These are phyloP conservation scores for Trachelus troglodyta DNA, from an alignment of 2,888 invertebrate species.

Conservation along the genomic window DNA sequence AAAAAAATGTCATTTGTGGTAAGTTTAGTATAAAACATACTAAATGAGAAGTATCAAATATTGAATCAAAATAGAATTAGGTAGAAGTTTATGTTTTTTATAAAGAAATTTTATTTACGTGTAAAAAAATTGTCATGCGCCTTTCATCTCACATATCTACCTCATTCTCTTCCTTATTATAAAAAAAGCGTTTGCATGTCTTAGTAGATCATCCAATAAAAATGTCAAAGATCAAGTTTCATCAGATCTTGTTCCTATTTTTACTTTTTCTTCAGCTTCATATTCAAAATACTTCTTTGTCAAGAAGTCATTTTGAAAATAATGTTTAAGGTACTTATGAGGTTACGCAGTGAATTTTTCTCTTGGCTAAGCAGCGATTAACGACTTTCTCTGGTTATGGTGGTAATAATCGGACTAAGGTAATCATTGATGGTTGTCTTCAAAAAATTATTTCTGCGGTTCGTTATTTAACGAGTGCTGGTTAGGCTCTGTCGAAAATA, in stretches of 20 bases:
- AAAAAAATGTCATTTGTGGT: conserved; percentile 67
- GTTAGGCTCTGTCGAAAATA: neutral
- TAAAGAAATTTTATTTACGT: conserved; percentile 54
- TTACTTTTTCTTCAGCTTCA: neutral
- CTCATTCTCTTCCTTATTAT: neutral
- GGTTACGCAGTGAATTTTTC: neutral
- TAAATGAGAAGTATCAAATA: neutral
- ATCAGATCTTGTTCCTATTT: neutral
- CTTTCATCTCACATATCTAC: neutral
- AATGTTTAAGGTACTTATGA: neutral
- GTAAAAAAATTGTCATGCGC: conserved; percentile 21
- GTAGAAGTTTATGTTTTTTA: conserved; percentile 34
- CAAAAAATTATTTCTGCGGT: too few species aligned
- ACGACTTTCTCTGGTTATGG: neutral
- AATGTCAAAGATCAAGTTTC: neutral
- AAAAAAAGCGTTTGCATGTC: neutral
- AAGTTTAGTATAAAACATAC: conserved; percentile 15
- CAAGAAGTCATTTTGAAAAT: neutral
- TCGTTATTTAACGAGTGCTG: too few species aligned
- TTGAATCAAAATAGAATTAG: neutral
- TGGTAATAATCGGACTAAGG: neutral
- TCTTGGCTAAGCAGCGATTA: neutral
- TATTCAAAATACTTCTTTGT: neutral
- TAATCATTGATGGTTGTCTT: neutral
- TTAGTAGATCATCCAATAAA: neutral